Evolutionary conservation across 2,113 vertebrate genomes (phyloP), one percentile per base, ranked within the genome.

Genomic region (Anolis sagrei): DNA sequence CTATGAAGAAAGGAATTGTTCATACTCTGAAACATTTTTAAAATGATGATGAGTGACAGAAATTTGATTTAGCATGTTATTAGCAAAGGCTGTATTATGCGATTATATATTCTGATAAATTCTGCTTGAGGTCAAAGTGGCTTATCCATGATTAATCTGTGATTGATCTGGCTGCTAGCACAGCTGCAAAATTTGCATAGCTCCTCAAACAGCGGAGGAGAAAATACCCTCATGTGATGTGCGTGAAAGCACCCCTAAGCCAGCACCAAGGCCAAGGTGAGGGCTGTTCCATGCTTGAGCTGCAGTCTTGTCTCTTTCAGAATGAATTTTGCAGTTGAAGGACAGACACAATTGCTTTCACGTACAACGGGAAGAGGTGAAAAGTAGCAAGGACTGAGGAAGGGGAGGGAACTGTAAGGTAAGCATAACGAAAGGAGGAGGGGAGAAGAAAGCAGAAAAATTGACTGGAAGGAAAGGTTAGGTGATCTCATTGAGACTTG

Each of bases 81-180:
- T 93, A 92, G 90, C 73, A 82, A 70, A 90, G 90, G 88, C 91
- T 86, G 74, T 81, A 69, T 90, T 94, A 89, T 81, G 83, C 89
- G 87, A 93, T 90, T 87, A 86, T 91, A 92, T 92, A 95, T 92
- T 93, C 91, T 89, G 85, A 90, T 76, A 89, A 91, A 92, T 89
- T 92, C 90, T 93, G 84, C n/a, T 0, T 83, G 61, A 88, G 86
- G 90, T 92, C 91, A 87, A 76, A 93, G 88, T 36, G 78, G 84
- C 72, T 92, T 92, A 87, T 92, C 88, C 86, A 39, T 1, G 0
- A 92, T 92, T 92, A 93, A 88, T 95, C 85, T 91, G 36, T 5
- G 1, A 93, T 93, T 94, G 94, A 93, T 94, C 92, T 89, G 82
- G 54, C 87, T 85, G 69, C 84, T 86, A 58, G 58, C 86, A 79